Conservation (phyloP, 2,888 invertebrate species). For the Danaus chrysippus region DNA sequence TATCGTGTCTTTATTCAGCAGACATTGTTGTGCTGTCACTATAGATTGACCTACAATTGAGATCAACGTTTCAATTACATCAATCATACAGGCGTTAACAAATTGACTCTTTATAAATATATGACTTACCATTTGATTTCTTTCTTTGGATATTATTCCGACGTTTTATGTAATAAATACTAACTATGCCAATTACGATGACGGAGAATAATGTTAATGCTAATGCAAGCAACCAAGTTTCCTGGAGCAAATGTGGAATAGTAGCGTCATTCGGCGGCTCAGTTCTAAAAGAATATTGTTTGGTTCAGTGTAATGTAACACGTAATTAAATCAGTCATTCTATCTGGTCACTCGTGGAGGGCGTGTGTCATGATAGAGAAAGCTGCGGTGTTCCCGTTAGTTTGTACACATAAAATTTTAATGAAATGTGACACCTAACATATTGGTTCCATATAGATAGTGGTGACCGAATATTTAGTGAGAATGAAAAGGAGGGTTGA, state of each 20-base stretch:
- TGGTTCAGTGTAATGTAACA: not conserved
- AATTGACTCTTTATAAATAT: slow-evolving; percentile 26
- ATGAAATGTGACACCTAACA: slow-evolving; percentile 14
- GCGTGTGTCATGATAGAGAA: slow-evolving; percentile 15
- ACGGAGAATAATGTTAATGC: slow-evolving; percentile 64
- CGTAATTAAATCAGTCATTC: slow-evolving; percentile 7
- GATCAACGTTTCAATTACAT: slow-evolving; percentile 60
- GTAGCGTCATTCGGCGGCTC: slow-evolving; percentile 71
- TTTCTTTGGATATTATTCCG: slow-evolving; percentile 67
- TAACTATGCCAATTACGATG: slow-evolving; percentile 65
- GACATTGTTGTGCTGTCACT: slow-evolving; percentile 72
- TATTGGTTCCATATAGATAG: slow-evolving; percentile 6
- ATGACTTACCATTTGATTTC: slow-evolving; percentile 62
- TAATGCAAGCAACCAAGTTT: slow-evolving; percentile 69
- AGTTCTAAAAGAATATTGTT: slow-evolving; percentile 47
- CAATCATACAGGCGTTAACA: slow-evolving; percentile 25
- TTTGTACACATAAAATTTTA: slow-evolving; percentile 10
- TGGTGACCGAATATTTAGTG: not conserved
- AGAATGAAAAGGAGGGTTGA: slow-evolving; percentile 1
- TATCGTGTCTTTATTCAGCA: slow-evolving; percentile 75
- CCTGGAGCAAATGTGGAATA: slow-evolving; percentile 66
- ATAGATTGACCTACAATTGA: slow-evolving; percentile 72
- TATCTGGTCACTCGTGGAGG: not conserved
- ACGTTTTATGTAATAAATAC: slow-evolving; percentile 67
- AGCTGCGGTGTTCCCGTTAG: slow-evolving; percentile 15